Conservation (phyloP, 2,113 vertebrate species). For the Pyrgilauda ruficollis region DNA sequence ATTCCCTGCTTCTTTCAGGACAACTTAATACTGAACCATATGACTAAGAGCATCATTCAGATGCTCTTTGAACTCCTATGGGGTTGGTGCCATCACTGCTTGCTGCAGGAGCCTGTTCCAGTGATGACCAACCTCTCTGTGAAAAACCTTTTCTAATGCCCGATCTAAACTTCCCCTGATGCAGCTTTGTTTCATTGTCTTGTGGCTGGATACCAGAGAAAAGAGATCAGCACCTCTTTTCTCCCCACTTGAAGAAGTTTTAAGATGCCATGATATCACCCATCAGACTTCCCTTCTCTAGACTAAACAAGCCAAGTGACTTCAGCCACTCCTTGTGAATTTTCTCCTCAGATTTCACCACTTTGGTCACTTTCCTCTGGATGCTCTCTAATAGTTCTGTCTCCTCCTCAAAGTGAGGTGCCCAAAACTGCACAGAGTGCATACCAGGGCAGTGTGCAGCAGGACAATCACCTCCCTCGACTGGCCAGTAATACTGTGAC, state of each 20-base stretch:
- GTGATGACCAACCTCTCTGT: not conserved
- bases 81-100: not conserved
- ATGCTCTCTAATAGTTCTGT: not conserved
- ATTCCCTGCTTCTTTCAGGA: not conserved
- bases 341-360: not conserved
- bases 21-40: not conserved
- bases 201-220: not conserved
- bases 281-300: not conserved
- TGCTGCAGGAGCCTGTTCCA: not conserved
- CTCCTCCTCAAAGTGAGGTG: not conserved
- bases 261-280: not conserved
- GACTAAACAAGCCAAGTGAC: not conserved
- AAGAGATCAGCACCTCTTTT: not conserved
- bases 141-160: not conserved
- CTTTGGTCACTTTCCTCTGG: not conserved
- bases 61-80: not conserved
- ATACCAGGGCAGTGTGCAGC: not conserved
- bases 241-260: rapidly evolving
- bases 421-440: not conserved
- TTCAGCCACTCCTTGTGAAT: not conserved
- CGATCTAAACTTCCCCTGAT: not conserved
- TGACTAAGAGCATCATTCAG: not conserved
- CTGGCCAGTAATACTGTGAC: not conserved
- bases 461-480: not conserved
- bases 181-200: not conserved